Conservation (phyloP, 1,140 invertebrate species). For the Drosophila chauvacae region DNA sequence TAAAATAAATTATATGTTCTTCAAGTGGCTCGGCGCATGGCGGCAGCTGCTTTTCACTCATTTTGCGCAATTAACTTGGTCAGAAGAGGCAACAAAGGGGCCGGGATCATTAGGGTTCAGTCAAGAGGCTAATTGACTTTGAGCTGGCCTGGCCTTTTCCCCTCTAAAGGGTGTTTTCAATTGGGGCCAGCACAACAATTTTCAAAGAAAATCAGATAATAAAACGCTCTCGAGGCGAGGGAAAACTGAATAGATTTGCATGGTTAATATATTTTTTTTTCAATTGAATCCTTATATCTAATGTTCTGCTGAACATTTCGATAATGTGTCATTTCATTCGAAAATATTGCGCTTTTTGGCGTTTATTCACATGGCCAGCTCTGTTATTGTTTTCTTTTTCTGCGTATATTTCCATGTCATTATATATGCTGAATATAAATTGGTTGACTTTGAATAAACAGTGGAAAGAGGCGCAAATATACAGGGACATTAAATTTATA, state of each 20-base stretch:
- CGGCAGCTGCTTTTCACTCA: constrained; percentile 66
- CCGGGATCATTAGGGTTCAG: constrained; percentile 58
- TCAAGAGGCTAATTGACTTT: constrained; percentile 75
- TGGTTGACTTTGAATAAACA: constrained; percentile 7
- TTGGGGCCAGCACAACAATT: constrained; percentile 1
- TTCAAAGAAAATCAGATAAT: constrained; percentile 21
- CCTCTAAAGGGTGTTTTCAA: constrained; percentile 10
- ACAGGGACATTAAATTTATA: background rate
- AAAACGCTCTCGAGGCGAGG: background rate
- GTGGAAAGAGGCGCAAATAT: constrained; percentile 5
- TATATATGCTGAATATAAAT: constrained; percentile 34
- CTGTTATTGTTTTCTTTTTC: constrained; percentile 15
- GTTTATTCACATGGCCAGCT: constrained; percentile 5
- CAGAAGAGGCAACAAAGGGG: constrained; percentile 23
- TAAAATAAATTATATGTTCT: constrained; percentile 60
- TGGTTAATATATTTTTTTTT: background rate
- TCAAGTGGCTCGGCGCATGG: constrained; percentile 47
- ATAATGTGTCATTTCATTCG: constrained; percentile 6
- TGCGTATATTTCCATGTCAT: constrained; percentile 6
- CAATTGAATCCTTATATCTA: background rate
- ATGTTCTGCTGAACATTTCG: background rate
- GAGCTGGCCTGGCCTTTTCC: constrained; percentile 56
- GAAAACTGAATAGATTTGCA: constrained; percentile 12
- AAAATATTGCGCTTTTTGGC: constrained; percentile 8
- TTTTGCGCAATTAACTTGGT: constrained; percentile 67